These are phyloP conservation scores for Oegoconia quadripuncta DNA, from an alignment of 2,888 invertebrate species.

Conservation along the genomic window DNA sequence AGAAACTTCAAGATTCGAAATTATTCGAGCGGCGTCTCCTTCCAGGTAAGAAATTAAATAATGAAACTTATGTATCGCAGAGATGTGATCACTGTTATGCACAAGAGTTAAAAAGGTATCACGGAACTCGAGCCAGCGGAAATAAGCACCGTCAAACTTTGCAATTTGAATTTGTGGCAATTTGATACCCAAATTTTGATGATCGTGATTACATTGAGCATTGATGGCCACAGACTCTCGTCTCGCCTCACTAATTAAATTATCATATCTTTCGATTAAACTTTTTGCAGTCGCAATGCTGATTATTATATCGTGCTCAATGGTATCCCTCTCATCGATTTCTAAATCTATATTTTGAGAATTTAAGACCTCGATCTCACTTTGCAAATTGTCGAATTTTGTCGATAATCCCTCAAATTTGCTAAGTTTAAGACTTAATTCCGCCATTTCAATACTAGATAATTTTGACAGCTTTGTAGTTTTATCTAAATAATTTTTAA, in stretches of 20 bases:
- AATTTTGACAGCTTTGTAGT: neutral
- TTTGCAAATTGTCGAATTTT: slow-evolving; percentile 18
- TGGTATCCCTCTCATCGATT: slow-evolving; percentile 19
- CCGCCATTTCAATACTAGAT: slow-evolving; percentile 1
- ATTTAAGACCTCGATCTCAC: slow-evolving; percentile 17
- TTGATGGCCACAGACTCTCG: neutral
- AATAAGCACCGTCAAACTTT: slow-evolving; percentile 24
- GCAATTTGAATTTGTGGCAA: slow-evolving; percentile 23
- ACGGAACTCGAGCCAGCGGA: slow-evolving; percentile 25
- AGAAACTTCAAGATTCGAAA: slow-evolving; percentile 19
- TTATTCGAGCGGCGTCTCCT: slow-evolving; percentile 22
- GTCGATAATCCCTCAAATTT: slow-evolving; percentile 13
- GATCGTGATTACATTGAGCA: slow-evolving; percentile 4
- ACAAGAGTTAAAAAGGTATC: slow-evolving; percentile 22
- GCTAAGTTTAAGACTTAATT: slow-evolving; percentile 7
- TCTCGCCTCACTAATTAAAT: neutral
- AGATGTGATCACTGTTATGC: slow-evolving; percentile 24
- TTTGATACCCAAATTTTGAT: slow-evolving; percentile 14
- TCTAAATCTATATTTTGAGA: slow-evolving; percentile 9
- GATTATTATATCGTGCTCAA: slow-evolving; percentile 15
- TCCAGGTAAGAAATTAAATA: too few species aligned
- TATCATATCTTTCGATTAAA: slow-evolving; percentile 10
- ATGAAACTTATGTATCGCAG: slow-evolving; percentile 22
- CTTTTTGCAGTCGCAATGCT: slow-evolving; percentile 18
- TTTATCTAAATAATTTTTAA: slow-evolving; percentile 6